phyloP scores from a whole-genome alignment of 2,113 vertebrate species.

The Gobio gobio region DNA sequence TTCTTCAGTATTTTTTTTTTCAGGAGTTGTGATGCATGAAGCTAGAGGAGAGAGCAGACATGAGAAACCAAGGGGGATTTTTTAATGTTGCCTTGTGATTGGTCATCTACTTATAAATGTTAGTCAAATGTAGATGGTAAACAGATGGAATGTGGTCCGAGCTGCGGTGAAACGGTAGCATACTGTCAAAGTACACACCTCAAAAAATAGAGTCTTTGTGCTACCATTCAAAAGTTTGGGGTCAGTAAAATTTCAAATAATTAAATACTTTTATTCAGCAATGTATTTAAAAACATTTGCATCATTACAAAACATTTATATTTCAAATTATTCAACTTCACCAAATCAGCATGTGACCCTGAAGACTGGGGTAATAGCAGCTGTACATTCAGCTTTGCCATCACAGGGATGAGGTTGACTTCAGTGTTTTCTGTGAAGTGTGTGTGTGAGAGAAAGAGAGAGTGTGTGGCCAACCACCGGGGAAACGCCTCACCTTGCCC shows the following conservation, averaged over 20 bases:
- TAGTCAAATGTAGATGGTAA: neutral
- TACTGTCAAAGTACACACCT: no score
- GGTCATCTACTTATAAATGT: neutral
- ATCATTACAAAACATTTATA: no score
- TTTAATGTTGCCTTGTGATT: constrained; percentile 20
- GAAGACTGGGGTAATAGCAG: no score
- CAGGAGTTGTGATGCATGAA: constrained; percentile 33
- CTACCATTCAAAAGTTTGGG: neutral
- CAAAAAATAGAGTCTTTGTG: no score
- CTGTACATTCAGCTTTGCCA: neutral
- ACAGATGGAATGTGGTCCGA: neutral
- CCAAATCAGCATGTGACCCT: neutral
- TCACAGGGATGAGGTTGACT: constrained; percentile 14
- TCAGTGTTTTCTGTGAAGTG: constrained; percentile 4
- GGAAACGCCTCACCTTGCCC: constrained; percentile 58
- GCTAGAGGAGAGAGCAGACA: constrained; percentile 3
- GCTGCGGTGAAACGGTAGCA: neutral
- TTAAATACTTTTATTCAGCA: neutral
- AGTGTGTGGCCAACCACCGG: constrained; percentile 53
- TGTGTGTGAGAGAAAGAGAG: constrained; percentile 16
- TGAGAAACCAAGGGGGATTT: constrained; percentile 9
- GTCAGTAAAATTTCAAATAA: neutral
- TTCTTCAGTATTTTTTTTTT: constrained; percentile 11
- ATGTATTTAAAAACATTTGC: neutral
- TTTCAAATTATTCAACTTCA: neutral